Evolutionary conservation across 2,888 invertebrate species (phyloP), one percentile per base, ranked within the genome.

Genomic region (Lypha dubia): DNA sequence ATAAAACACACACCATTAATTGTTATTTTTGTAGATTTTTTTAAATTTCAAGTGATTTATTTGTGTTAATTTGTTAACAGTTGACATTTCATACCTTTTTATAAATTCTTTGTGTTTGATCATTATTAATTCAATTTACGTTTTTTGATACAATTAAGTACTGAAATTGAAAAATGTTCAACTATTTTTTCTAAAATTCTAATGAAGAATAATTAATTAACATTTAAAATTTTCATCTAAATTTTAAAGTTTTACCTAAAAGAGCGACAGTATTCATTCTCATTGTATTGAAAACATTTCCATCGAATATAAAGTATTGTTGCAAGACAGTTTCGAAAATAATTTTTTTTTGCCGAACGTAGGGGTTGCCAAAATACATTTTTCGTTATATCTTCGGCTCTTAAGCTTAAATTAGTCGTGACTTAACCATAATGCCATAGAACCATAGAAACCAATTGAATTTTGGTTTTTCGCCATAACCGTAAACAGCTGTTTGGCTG

Each of bases 41-140:
- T 20, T 17, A 1, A 13, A 51, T 22, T 22, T 11, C 5, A 51
- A 58, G 51, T 62, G 51, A 70, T 70, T 70, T 70, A 79, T 70
- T 44, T 79, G 7, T 41, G 11, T 41, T 53, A 62, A 79, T 79
- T 79, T 70, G 41, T 79, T 46, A 68, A 41, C 53, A 74, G 28
- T 3, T 24, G 17, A n/a, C 11, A 44, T 70, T 22, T 53, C 13
- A 15, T 53, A 53, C 5, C 22, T 71, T 56, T 35, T 22, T 7
- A 13, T n/a, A 63, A 8, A 3, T 24, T 17, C 38, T 32, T 9
- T 24, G 24, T 56, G 20, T 44, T 11, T 32, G 35, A 35, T 35
- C 17, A 38, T 58, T 63, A 74, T 41, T 63, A 20, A 74, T n/a
- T n/a, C n/a, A n/a, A n/a, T 63, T 53, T 28, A 28, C 32, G 28